A percentile compares a stretch with the other conserved stretches of the same genome.
Evolutionary conservation across 2,797 vertebrate species (phyloP).

Genomic region (Lates japonicus): DNA sequence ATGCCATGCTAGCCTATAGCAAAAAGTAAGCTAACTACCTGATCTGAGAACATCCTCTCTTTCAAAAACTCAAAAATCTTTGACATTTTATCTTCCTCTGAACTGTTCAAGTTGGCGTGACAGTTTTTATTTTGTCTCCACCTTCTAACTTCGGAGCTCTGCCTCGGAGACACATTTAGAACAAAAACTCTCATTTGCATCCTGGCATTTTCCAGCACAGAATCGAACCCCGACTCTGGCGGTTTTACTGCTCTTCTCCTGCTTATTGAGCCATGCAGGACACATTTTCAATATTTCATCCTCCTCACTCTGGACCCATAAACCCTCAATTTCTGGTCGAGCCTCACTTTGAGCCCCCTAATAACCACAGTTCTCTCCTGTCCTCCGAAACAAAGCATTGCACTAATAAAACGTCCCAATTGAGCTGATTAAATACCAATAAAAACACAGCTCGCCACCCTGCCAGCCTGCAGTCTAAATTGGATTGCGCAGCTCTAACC

Average conservation of each 20-base stretch:
- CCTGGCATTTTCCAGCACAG: conserved; percentile 45
- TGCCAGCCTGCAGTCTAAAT: conserved; percentile 78
- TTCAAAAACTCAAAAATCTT: neutral
- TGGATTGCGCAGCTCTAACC: conserved; percentile 82
- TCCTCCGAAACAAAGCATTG: conserved; percentile 76
- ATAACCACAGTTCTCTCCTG: conserved; percentile 63
- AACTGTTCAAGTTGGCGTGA: neutral
- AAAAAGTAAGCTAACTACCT: neutral
- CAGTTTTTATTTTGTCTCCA: conserved; percentile 4
- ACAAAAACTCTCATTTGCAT: conserved; percentile 60
- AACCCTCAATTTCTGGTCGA: no score
- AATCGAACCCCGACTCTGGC: conserved; percentile 46
- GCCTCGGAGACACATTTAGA: conserved; percentile 20
- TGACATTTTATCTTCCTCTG: neutral
- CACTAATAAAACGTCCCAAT: conserved; percentile 83
- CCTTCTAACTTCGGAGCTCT: neutral
- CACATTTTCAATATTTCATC: conserved; percentile 64
- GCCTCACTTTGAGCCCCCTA: conserved; percentile 52
- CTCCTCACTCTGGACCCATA: no score
- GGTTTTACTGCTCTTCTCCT: conserved; percentile 4
- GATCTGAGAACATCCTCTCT: neutral
- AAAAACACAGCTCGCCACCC: conserved; percentile 77
- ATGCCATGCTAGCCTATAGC: neutral
- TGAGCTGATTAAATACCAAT: conserved; percentile 87
- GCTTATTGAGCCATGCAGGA: conserved; percentile 46